These are phyloP conservation scores for Bombus pyrosoma DNA, from an alignment of 1,140 invertebrate genomes.

Conservation along the genomic window DNA sequence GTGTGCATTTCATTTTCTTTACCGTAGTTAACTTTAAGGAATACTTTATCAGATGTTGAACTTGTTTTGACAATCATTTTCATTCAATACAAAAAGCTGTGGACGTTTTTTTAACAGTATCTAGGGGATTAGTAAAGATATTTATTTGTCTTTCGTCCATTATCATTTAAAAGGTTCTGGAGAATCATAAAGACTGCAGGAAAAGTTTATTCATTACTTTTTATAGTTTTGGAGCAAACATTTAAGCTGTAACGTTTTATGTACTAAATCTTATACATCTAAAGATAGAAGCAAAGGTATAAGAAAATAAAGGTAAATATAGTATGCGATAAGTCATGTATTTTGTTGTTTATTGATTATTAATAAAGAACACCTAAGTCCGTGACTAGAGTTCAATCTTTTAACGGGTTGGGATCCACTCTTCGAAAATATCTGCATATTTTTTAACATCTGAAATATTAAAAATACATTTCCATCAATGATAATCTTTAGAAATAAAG, in stretches of 20 bases:
- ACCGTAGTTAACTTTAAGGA: not conserved
- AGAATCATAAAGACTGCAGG: not conserved
- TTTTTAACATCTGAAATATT: conserved; percentile 85
- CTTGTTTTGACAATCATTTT: not conserved
- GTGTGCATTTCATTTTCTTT: not conserved
- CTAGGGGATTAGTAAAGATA: not conserved
- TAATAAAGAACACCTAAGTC: not conserved
- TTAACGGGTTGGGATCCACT: conserved; percentile 84
- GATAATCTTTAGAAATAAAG: not conserved
- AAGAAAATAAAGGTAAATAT: not conserved
- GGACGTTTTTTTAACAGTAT: not conserved
- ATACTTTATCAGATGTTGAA: not conserved
- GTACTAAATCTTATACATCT: not conserved
- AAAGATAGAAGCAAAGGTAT: not conserved
- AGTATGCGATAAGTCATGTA: not conserved
- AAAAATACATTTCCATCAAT: conserved; percentile 58
- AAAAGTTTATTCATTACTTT: not conserved
- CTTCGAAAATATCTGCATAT: conserved; percentile 83
- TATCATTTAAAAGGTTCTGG: not conserved
- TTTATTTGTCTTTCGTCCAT: not conserved
- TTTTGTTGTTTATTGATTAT: conserved; percentile 10
- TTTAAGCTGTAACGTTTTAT: not conserved
- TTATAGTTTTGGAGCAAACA: not conserved
- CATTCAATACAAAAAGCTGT: not conserved
- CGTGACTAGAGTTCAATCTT: conserved; percentile 24